Conservation (phyloP, 2,888 invertebrate genomes). For the Xestia ashworthii region DNA sequence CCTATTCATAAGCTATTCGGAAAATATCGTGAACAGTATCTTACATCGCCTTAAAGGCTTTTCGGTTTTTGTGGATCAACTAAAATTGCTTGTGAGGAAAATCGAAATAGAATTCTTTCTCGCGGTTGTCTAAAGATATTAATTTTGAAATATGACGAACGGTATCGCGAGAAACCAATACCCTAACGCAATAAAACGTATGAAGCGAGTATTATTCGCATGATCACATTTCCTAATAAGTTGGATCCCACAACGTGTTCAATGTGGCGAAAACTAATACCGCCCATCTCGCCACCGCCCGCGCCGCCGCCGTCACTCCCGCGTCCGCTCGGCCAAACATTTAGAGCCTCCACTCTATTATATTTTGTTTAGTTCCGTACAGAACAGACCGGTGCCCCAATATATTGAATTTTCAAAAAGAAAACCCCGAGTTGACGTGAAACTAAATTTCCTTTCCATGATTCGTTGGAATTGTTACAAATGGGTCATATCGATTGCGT, state of each 20-base stretch:
- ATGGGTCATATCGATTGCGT: conserved; percentile 66
- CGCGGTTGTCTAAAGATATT: conserved; percentile 66
- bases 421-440: conserved; percentile 38
- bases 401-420: conserved; percentile 65
- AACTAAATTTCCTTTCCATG: conserved; percentile 58
- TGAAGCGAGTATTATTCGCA: conserved; percentile 88
- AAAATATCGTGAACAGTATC: conserved; percentile 49
- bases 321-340: conserved; percentile 77
- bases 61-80: conserved; percentile 54
- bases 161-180: conserved; percentile 82
- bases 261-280: conserved; percentile 88
- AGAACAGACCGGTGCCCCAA: conserved; percentile 57
- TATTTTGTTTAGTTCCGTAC: conserved; percentile 73
- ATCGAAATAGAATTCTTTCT: conserved; percentile 62
- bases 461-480: conserved; percentile 63
- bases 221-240: conserved; percentile 90
- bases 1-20: conserved; percentile 27
- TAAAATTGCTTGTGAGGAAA: conserved; percentile 57
- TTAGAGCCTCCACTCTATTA: conserved; percentile 76
- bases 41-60: conserved; percentile 47
- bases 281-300: conserved; percentile 74
- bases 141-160: conserved; percentile 76
- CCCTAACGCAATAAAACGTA: conserved; percentile 87
- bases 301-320: conserved; percentile 77
- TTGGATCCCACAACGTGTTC: conserved; percentile 88